Evolutionary conservation across 1,140 invertebrate species (phyloP).

Genomic region (Macrobrachium nipponense): DNA sequence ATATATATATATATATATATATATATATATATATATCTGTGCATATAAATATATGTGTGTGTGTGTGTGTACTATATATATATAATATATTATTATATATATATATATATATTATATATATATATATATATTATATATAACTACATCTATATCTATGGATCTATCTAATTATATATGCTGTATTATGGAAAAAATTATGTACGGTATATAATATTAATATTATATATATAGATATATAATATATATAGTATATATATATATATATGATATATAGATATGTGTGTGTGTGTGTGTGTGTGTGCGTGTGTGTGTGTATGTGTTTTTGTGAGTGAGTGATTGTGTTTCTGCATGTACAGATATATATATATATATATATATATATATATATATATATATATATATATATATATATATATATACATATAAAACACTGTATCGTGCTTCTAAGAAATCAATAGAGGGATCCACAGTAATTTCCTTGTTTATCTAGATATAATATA

Average conservation of each 20-base stretch:
- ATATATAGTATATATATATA: constrained; percentile 20
- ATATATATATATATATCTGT: background rate
- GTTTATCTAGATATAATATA: too few species aligned
- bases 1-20: constrained; percentile 13
- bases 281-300: too few species aligned
- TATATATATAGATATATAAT: constrained; percentile 12
- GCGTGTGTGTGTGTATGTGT: too few species aligned
- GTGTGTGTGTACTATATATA: too few species aligned
- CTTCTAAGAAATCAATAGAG: too few species aligned
- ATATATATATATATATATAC: constrained; percentile 1
- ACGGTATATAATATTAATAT: too few species aligned
- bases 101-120: background rate
- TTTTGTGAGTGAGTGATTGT: too few species aligned
- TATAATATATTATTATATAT: background rate
- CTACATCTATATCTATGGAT: background rate
- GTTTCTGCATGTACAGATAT: too few species aligned
- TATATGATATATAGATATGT: too few species aligned
- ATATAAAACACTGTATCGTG: background rate
- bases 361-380: constrained; percentile 15
- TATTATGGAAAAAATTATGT: too few species aligned
- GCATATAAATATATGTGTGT: constrained; percentile 1
- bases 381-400: constrained; percentile 16
- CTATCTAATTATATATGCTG: background rate
- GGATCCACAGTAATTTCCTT: too few species aligned
- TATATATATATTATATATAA: constrained; percentile 16